phyloP scores from a whole-genome alignment of 2,888 invertebrate species.

The Pyrocoelia pectoralis region DNA sequence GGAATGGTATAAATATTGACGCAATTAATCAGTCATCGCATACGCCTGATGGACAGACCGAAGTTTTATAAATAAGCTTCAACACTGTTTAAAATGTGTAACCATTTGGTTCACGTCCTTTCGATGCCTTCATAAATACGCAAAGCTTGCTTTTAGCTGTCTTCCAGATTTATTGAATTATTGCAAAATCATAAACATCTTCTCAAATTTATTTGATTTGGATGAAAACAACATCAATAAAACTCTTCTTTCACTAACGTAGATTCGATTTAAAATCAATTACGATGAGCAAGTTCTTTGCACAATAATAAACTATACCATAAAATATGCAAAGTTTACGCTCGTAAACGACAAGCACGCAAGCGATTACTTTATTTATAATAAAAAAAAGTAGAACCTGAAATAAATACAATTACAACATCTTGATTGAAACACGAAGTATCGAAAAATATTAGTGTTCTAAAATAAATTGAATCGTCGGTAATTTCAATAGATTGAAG shows the following conservation, averaged over 20 bases:
- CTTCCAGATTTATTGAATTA: conserved; percentile 43
- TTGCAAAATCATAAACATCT: conserved; percentile 42
- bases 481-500: conserved; percentile 16
- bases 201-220: conserved; percentile 27
- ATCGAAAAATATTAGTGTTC: neutral
- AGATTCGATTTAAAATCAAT: conserved; percentile 14
- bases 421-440: neutral
- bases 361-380: neutral
- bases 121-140: conserved; percentile 45
- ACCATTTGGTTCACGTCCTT: conserved; percentile 46
- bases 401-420: neutral
- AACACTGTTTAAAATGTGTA: conserved; percentile 31
- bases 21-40: conserved; percentile 57
- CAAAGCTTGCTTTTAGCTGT: conserved; percentile 38
- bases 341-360: neutral
- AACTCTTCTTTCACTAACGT: conserved; percentile 16
- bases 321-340: neutral
- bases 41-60: conserved; percentile 49
- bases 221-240: conserved; percentile 16
- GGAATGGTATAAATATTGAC: conserved; percentile 58
- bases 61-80: conserved; percentile 46
- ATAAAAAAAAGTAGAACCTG: too few species aligned
- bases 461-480: conserved; percentile 18
- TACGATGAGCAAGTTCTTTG: conserved; percentile 11
- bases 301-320: conserved; percentile 7